Evolutionary conservation across 2,113 vertebrate species (phyloP).

Genomic region (Arvicanthis niloticus): DNA sequence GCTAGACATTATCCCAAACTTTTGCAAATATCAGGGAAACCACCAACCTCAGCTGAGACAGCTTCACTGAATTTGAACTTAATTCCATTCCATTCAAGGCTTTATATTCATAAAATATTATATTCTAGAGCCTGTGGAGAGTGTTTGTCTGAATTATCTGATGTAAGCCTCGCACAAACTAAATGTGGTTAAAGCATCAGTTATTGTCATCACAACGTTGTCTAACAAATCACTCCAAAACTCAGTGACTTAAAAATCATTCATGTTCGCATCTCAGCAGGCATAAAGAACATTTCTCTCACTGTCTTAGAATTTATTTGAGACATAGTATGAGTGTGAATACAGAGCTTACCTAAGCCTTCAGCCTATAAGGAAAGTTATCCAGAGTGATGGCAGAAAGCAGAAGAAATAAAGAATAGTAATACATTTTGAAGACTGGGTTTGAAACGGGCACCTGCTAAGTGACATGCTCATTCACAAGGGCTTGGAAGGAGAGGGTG

Average conservation of each 20-base stretch:
- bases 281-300: background rate
- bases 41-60: background rate
- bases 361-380: rapidly evolving
- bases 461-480: background rate
- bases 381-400: background rate
- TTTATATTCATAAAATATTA: background rate
- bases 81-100: background rate
- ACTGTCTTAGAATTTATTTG: background rate
- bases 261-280: background rate
- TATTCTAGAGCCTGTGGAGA: background rate
- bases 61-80: background rate
- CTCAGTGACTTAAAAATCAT: background rate
- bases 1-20: background rate
- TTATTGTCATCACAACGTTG: background rate
- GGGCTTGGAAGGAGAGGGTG: rapidly evolving
- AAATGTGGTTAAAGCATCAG: background rate
- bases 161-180: background rate
- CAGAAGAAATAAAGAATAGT: background rate
- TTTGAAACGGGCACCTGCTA: rapidly evolving
- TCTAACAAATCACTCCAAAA: background rate
- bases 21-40: constrained; percentile 26
- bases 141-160: background rate
- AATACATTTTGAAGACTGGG: background rate
- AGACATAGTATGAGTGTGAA: rapidly evolving
- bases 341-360: background rate